Evolutionary conservation across 2,797 vertebrate genomes (phyloP).

Genomic region (Austrolebias charrua): DNA sequence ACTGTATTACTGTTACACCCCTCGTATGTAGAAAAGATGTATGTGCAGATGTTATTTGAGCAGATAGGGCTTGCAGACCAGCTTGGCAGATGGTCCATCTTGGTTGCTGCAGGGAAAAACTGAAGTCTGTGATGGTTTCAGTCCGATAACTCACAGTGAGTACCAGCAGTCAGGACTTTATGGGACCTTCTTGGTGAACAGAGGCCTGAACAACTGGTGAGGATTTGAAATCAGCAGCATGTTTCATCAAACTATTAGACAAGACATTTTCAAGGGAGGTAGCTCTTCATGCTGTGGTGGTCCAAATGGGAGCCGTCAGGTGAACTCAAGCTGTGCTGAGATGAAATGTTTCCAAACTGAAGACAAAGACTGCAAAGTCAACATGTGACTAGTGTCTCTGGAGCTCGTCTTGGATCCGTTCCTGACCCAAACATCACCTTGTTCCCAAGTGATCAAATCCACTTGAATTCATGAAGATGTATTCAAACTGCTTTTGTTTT

Average conservation of each 20-base stretch:
- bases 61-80: no score
- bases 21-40: no score
- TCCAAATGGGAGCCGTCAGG: neutral
- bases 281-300: conserved; percentile 31
- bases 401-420: neutral
- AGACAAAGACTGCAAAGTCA: conserved; percentile 1
- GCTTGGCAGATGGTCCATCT: neutral
- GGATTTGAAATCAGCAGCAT: conserved; percentile 10
- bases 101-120: neutral
- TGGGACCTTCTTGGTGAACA: neutral
- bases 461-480: neutral
- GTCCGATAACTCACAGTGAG: conserved; percentile 7
- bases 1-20: no score
- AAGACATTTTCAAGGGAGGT: conserved; percentile 13
- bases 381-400: neutral
- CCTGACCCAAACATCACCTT: neutral
- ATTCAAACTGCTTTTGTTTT: neutral
- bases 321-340: neutral
- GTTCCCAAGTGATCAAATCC: neutral
- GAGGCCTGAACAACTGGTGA: conserved; percentile 1
- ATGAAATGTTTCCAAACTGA: neutral
- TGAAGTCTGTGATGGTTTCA: neutral
- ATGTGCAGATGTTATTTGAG: neutral
- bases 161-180: conserved; percentile 9
- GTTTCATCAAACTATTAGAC: neutral